Conservation (phyloP, 2,797 vertebrate genomes). For the Clamator glandarius region DNA sequence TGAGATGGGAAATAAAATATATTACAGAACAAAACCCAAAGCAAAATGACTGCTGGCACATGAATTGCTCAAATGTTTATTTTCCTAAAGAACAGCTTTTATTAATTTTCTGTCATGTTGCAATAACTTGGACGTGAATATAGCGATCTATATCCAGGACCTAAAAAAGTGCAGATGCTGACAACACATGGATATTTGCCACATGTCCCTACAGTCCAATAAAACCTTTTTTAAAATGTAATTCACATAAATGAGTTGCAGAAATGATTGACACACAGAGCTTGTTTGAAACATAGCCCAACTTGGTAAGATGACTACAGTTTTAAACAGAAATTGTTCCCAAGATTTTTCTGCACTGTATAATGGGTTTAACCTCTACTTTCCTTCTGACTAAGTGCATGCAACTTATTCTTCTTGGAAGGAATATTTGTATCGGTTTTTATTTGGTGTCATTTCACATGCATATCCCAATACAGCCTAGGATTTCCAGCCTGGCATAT, state of each 20-base stretch:
- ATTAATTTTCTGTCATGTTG: conserved; percentile 53
- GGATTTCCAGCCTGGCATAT: background rate
- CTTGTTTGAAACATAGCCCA: background rate
- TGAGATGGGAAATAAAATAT: background rate
- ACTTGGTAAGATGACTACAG: background rate
- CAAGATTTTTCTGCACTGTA: background rate
- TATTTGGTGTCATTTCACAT: background rate
- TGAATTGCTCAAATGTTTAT: conserved; percentile 10
- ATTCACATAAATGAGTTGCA: background rate
- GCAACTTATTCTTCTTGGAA: background rate
- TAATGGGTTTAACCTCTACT: background rate
- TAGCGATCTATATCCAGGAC: background rate
- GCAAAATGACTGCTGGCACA: conserved; percentile 6
- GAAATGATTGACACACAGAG: background rate
- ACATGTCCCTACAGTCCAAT: background rate
- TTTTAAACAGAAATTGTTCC: background rate
- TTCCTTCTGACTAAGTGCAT: background rate
- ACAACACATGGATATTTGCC: background rate
- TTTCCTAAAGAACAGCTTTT: conserved; percentile 49
- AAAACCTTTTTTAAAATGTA: background rate
- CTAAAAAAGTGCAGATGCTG: conserved; percentile 7
- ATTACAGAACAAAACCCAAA: conserved; percentile 30
- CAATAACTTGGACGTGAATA: conserved; percentile 46
- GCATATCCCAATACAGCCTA: background rate
- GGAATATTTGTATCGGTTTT: background rate